A percentile compares a stretch with the other conserved stretches of the same genome.
Conservation (phyloP, 2,888 invertebrate species). For the Dugesia japonica region DNA sequence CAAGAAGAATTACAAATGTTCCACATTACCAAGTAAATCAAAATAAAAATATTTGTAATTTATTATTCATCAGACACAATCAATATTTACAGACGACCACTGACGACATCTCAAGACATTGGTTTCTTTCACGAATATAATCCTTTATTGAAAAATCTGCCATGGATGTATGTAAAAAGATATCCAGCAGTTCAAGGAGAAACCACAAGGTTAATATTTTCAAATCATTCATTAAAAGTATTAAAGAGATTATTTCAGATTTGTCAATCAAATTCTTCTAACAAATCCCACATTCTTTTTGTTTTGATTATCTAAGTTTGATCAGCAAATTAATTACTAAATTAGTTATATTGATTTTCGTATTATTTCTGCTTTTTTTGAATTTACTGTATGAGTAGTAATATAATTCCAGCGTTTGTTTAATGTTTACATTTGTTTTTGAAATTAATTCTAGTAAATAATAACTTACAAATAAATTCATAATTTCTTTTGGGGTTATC, state of each 20-base stretch:
- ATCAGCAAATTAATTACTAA: too few relatives aligned
- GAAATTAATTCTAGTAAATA: too few relatives aligned
- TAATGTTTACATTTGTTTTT: too few relatives aligned
- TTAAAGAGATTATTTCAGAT: conserved; percentile 25
- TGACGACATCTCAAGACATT: neutral
- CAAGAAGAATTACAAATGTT: neutral
- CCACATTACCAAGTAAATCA: neutral
- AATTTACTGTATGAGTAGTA: too few relatives aligned
- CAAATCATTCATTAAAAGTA: neutral
- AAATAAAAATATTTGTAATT: too few relatives aligned
- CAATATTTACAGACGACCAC: neutral
- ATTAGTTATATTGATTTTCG: too few relatives aligned
- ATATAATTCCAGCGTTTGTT: too few relatives aligned
- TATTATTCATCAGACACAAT: neutral
- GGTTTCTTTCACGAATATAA: conserved; percentile 37
- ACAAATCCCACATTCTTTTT: conserved; percentile 9
- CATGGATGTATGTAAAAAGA: conserved; percentile 43
- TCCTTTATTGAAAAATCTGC: conserved; percentile 39
- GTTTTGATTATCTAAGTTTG: conserved; percentile 22
- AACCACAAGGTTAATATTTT: conserved; percentile 43
- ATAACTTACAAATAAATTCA: too few relatives aligned
- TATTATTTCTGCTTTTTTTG: too few relatives aligned
- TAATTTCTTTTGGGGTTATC: too few relatives aligned
- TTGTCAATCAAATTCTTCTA: conserved; percentile 9
- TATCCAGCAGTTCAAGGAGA: conserved; percentile 43